A percentile compares a stretch with the other conserved stretches of the same genome.
Conservation (phyloP, 2,888 invertebrate species). For the Malachius bipustulatus region DNA sequence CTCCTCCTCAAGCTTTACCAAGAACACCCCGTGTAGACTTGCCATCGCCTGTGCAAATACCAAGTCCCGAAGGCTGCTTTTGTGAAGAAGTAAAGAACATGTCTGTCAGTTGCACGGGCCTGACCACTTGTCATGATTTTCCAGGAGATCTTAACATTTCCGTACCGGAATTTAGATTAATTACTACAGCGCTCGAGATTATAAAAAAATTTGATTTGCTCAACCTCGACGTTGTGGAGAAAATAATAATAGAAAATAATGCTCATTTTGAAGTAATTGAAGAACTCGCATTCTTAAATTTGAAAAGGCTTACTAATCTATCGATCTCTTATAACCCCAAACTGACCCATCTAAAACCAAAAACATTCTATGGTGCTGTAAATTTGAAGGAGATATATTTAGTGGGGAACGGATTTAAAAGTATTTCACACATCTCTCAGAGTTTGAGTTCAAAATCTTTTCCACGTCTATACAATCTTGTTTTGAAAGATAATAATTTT, state of each 20-base stretch:
- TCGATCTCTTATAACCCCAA: constrained; percentile 45
- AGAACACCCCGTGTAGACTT: constrained; percentile 3
- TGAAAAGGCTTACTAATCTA: constrained; percentile 39
- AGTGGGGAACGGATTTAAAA: constrained; percentile 44
- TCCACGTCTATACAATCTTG: constrained; percentile 39
- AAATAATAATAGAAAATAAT: constrained; percentile 44
- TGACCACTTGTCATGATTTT: constrained; percentile 40
- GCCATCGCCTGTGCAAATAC: constrained; percentile 8
- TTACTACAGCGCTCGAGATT: constrained; percentile 40
- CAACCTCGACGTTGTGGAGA: constrained; percentile 34
- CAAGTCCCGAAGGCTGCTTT: constrained; percentile 36
- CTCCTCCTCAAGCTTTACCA: constrained; percentile 13
- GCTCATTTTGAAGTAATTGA: constrained; percentile 39
- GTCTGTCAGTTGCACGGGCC: constrained; percentile 43
- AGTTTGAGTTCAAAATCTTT: constrained; percentile 37
- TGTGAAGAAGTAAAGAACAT: constrained; percentile 37
- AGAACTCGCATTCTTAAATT: constrained; percentile 40
- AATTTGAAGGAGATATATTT: constrained; percentile 41
- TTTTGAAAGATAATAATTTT: constrained; percentile 44
- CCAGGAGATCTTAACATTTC: constrained; percentile 38
- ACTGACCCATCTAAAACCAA: constrained; percentile 36
- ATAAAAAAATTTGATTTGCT: constrained; percentile 38
- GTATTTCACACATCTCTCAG: constrained; percentile 36
- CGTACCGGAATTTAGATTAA: constrained; percentile 38
- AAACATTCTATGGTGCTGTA: constrained; percentile 41